Evolutionary conservation across 2,888 invertebrate species (phyloP).

Genomic region (Archips xylosteana): DNA sequence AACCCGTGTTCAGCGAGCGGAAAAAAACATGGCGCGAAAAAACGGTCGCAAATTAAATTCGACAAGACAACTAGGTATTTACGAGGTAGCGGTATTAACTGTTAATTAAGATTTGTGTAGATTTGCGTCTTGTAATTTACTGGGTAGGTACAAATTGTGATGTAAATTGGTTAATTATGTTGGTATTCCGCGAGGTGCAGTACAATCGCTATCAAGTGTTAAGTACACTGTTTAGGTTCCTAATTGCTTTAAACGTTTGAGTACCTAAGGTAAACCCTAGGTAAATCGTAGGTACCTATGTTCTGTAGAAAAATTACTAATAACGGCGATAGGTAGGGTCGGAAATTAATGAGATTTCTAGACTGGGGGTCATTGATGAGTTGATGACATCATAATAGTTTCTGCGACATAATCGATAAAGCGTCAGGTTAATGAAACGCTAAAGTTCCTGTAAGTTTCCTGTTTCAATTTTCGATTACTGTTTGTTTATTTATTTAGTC

Average conservation of each 20-base stretch:
- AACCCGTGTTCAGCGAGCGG: conserved; percentile 56
- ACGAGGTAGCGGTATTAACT: conserved; percentile 36
- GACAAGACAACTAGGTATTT: conserved; percentile 44
- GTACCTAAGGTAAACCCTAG: not conserved
- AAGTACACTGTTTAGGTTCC: conserved; percentile 15
- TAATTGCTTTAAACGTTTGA: not conserved
- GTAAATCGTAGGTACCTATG: not conserved
- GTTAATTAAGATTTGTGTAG: conserved; percentile 33
- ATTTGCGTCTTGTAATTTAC: conserved; percentile 31
- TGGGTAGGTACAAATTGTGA: conserved; percentile 34
- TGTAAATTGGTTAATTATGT: conserved; percentile 64
- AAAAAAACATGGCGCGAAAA: conserved; percentile 53
- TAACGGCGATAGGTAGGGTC: no score
- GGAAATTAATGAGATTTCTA: no score
- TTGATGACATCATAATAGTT: no score
- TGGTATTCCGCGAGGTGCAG: conserved; percentile 39
- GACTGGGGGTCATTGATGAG: no score
- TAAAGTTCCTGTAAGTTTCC: no score
- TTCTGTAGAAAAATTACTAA: not conserved
- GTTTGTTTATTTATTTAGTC: no score
- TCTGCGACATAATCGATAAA: no score
- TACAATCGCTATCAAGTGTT: conserved; percentile 34
- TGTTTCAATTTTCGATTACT: no score
- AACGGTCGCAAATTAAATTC: conserved; percentile 54
- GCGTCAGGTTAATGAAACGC: no score